phyloP scores from a whole-genome alignment of 1,140 invertebrate genomes.

The Colletes latitarsis region DNA sequence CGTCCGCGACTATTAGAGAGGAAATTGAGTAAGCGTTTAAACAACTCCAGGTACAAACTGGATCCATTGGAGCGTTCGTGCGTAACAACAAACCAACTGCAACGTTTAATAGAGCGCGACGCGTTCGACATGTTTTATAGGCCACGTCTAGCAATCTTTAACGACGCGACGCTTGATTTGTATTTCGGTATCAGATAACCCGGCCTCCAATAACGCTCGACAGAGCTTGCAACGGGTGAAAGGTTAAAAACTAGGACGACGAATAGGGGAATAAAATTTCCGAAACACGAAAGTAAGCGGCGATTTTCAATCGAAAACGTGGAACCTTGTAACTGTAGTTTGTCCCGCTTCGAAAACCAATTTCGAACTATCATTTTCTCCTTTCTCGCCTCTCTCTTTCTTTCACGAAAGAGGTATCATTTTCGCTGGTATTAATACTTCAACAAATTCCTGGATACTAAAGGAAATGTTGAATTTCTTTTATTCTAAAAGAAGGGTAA shows the following conservation, averaged over 20 bases:
- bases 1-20: neutral
- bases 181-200: neutral
- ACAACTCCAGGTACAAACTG: neutral
- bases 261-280: neutral
- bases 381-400: neutral
- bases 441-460: too few species aligned
- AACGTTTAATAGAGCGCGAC: neutral
- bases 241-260: neutral
- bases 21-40: conserved; percentile 11
- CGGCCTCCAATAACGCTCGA: neutral
- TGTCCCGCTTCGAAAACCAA: neutral
- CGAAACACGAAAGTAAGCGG: neutral
- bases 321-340: neutral
- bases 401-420: too few species aligned
- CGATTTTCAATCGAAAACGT: neutral
- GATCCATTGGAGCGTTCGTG: neutral
- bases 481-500: too few species aligned
- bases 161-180: neutral
- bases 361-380: neutral
- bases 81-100: neutral
- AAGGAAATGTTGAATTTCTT: too few species aligned
- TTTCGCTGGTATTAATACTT: too few species aligned
- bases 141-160: neutral
- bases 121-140: neutral
- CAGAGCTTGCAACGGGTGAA: neutral